Evolutionary conservation across 2,888 invertebrate genomes (phyloP), one percentile per base, ranked within the genome.

Genomic region (Clitarchus hookeri): DNA sequence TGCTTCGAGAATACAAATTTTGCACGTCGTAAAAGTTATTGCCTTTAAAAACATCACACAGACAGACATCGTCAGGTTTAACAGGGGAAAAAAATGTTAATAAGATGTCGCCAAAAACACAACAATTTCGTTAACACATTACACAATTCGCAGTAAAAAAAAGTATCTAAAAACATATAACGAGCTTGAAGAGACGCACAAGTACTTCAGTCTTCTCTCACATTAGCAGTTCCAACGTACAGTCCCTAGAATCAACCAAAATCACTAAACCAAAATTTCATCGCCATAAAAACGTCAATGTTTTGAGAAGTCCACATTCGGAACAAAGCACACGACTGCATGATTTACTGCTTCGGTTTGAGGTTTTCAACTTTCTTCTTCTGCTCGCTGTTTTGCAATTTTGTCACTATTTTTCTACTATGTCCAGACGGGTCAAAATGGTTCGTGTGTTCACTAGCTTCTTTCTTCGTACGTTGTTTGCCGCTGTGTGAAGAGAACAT

Each of bases 371-470:
- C 90, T 90, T 96, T 96, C 91, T 95, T 96, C 91, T 97, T 97
- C 89, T 94, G 94, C 91, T 97, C 96, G 54, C 97, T 95, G 91
- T 98, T 98, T 91, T 95, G 94, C 88, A 97, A 91, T 92, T 98
- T 98, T 87, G 96, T 96, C 65, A 96, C 93, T 91, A 97, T 95
- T 93, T 98, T 98, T 92, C 98, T 95, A 85, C 97, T 97, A 94
- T 98, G 98, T 89, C 98, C 98, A 90, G 95, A 95, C 88, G 98
- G 98, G 92, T 98, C 98, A 92, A 94, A 95, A 92, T 97, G 97
- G 92, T 98, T 98, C 80, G 97, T 97, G 92, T 98, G 97, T 89
- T 95, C 95, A 90, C 93, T 94, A 83, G 95, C 97, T 92, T 98
- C 98, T 91, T 96, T 96, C 93, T 98, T 98, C 87, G 96, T 94